Conservation (phyloP, 1,140 invertebrate species). For the Diabrotica undecimpunctata region DNA sequence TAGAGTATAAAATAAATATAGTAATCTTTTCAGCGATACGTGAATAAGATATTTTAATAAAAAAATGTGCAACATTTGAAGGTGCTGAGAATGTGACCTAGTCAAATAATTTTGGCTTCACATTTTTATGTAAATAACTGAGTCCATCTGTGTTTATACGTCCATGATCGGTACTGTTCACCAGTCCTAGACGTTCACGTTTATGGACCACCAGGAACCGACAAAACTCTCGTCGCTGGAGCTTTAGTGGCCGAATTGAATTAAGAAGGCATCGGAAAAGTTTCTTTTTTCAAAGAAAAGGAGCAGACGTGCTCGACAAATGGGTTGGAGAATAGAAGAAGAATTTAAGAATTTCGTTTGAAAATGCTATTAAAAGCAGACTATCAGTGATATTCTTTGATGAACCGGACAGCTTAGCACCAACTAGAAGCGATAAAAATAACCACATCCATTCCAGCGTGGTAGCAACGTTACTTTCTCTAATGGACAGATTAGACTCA, state of each 20-base stretch:
- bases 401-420: constrained; percentile 82
- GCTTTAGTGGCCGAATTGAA: constrained; percentile 53
- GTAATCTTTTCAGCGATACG: too few relatives aligned
- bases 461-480: constrained; percentile 81
- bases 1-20: too few relatives aligned
- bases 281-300: constrained; percentile 55
- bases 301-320: constrained; percentile 54
- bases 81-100: too few relatives aligned
- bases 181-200: too few relatives aligned
- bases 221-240: constrained; percentile 53
- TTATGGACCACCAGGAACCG: too few relatives aligned
- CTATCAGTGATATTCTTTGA: constrained; percentile 88
- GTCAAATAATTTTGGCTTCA: too few relatives aligned
- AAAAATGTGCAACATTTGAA: too few relatives aligned
- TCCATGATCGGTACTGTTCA: too few relatives aligned
- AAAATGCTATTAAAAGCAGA: constrained; percentile 71
- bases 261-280: constrained; percentile 48
- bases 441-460: constrained; percentile 90
- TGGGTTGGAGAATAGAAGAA: constrained; percentile 57
- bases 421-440: constrained; percentile 79
- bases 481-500: constrained; percentile 82
- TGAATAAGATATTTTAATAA: too few relatives aligned
- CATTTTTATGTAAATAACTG: too few relatives aligned
- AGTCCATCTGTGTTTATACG: too few relatives aligned
- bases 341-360: constrained; percentile 52